A percentile compares a stretch with the other conserved stretches of the same genome.
These are phyloP conservation scores for Lucifuga dentata DNA, from an alignment of 2,113 vertebrate genomes.

Conservation along the genomic window DNA sequence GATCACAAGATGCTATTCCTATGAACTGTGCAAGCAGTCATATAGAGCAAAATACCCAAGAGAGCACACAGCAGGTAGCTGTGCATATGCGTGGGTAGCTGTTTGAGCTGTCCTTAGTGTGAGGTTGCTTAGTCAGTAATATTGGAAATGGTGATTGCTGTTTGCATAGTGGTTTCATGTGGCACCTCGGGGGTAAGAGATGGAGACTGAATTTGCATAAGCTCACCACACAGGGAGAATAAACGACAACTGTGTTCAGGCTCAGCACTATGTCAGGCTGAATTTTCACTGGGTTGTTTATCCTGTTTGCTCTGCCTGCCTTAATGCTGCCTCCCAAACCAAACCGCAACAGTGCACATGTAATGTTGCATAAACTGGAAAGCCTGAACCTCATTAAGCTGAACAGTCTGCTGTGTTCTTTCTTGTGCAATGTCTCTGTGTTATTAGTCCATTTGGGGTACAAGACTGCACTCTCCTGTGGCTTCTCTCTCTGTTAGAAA, in stretches of 20 bases:
- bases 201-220: slow-evolving; percentile 7
- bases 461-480: not conserved
- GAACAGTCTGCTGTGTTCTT: not conserved
- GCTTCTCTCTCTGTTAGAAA: slow-evolving; percentile 16
- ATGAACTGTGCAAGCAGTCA: not conserved
- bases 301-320: not conserved
- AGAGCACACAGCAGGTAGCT: too few relatives aligned
- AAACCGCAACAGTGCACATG: not conserved
- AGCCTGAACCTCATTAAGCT: not conserved
- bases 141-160: slow-evolving; percentile 6
- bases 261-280: slow-evolving; percentile 14
- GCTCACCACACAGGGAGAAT: slow-evolving; percentile 22
- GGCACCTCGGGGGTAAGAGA: not conserved
- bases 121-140: not conserved
- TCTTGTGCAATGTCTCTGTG: not conserved
- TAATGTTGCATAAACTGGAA: not conserved
- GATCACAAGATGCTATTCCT: not conserved
- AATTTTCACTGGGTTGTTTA: slow-evolving; percentile 19
- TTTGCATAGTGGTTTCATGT: slow-evolving; percentile 3
- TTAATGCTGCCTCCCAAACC: slow-evolving; percentile 3
- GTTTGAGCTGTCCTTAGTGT: not conserved
- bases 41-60: too few relatives aligned
- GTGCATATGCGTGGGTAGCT: not conserved
- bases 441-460: slow-evolving; percentile 1
- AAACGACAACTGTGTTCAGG: slow-evolving; percentile 24